These are phyloP conservation scores for Pseudomugil gertrudae DNA, from an alignment of 2,797 vertebrate genomes.

Conservation along the genomic window DNA sequence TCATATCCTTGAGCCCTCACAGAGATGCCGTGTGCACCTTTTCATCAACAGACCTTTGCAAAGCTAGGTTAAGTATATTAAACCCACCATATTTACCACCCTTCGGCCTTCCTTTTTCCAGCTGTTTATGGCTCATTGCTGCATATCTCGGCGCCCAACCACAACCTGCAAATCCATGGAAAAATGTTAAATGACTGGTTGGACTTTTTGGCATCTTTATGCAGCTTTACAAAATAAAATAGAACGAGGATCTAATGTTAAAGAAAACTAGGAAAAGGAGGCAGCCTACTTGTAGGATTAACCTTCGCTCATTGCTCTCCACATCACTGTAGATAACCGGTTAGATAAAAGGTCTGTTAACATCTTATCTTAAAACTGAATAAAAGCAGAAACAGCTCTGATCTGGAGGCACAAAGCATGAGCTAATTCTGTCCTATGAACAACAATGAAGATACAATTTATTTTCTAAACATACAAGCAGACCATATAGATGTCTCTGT, in stretches of 20 bases:
- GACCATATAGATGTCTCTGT: neutral
- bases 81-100: neutral
- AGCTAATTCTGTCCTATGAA: neutral
- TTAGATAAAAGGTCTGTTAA: neutral
- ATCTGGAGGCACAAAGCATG: too few species aligned
- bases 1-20: neutral
- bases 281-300: too few species aligned
- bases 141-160: neutral
- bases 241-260: neutral
- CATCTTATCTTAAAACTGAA: neutral
- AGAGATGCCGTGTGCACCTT: constrained; percentile 1
- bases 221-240: neutral
- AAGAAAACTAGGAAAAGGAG: too few species aligned
- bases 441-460: neutral
- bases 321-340: neutral
- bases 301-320: neutral
- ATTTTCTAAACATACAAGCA: neutral
- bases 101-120: neutral
- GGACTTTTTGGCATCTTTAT: neutral
- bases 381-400: too few species aligned
- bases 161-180: neutral
- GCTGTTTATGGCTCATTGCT: neutral
- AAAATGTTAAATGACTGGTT: neutral
- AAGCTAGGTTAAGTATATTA: neutral
- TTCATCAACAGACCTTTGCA: constrained; percentile 2